Base-by-base conservation (phyloP, 2,797 vertebrate species). In the Microcaecilia unicolor region DNA sequence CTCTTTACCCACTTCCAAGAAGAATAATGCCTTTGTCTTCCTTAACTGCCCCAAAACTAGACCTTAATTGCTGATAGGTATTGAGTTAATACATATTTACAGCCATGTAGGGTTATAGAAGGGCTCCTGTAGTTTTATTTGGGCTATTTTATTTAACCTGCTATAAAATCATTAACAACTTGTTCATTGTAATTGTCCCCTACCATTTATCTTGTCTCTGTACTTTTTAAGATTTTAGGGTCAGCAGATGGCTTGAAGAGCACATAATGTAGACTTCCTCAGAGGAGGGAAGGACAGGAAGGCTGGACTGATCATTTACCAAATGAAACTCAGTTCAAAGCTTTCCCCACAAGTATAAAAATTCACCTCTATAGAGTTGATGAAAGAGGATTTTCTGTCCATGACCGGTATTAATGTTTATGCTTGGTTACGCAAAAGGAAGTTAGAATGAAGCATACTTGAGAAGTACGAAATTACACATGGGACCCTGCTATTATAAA, bases 1-100 rank as follows among this genome's bases (percentile, higher is more conserved):
- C 85, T 76, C 61, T 50, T 29, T 70, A 67, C 76, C 75, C 68
- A 72, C 78, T 72, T 80, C 74, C 77, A 74, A 81, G 88, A 86
- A 80, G 84, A 69, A 51, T 48, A 72, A 64, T 60, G 55, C 54
- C 43, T 71, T 91, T 91, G 85, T 87, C 69, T 78, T 56, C 46
- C 79, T 75, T 84, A 89, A 87, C 86, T 88, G 76, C 86, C 86
- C 72, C 87, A 68, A 85, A 85, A 85, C 82, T 79, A 83, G 84
- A 41, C 36, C 52, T 67, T 80, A 72, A 84, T 77, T 80, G 71
- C 67, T 48, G 66, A 80, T 84, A 69, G 88, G 83, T 86, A 89
- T 87, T 82, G 86, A 88, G 86, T 92, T 92, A 89, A 92, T 93
- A 90, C 88, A 87, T 89, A 86, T 93, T 92, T 93, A 90, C 75